Conservation (phyloP, 2,113 vertebrate genomes). For the Pandion haliaetus region DNA sequence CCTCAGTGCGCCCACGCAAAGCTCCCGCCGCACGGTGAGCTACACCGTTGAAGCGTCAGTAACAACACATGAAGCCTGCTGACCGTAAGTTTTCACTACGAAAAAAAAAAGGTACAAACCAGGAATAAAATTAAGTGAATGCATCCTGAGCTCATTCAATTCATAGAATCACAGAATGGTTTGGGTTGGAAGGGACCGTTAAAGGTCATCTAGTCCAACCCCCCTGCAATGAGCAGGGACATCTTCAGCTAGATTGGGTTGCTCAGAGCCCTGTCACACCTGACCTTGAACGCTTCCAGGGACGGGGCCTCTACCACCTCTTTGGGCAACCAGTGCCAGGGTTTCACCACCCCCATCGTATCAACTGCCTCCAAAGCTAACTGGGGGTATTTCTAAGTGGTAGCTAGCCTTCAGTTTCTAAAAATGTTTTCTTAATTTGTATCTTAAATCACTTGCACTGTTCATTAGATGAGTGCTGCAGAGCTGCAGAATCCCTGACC, state of each 20-base stretch:
- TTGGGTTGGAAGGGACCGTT: background rate
- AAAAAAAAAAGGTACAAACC: too few species aligned
- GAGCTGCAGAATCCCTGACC: background rate
- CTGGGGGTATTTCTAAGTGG: too few species aligned
- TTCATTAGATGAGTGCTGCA: background rate
- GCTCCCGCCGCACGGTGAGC: accelerated
- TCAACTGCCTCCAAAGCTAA: background rate
- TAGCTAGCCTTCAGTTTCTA: background rate
- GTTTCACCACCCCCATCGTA: background rate
- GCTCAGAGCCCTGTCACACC: background rate
- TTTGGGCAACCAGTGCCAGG: accelerated
- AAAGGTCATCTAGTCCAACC: background rate
- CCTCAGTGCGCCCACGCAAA: accelerated
- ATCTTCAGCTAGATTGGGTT: accelerated
- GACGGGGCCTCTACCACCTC: background rate
- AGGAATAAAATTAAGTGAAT: background rate
- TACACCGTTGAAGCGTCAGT: background rate
- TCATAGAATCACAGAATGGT: background rate
- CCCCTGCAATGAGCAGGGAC: accelerated
- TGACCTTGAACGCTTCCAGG: accelerated
- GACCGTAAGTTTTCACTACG: accelerated
- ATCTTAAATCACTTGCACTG: background rate
- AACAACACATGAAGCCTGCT: accelerated
- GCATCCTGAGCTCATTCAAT: background rate
- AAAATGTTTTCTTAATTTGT: background rate